Base-by-base conservation (phyloP, 2,113 vertebrate species). In the Danionella cerebrum region DNA sequence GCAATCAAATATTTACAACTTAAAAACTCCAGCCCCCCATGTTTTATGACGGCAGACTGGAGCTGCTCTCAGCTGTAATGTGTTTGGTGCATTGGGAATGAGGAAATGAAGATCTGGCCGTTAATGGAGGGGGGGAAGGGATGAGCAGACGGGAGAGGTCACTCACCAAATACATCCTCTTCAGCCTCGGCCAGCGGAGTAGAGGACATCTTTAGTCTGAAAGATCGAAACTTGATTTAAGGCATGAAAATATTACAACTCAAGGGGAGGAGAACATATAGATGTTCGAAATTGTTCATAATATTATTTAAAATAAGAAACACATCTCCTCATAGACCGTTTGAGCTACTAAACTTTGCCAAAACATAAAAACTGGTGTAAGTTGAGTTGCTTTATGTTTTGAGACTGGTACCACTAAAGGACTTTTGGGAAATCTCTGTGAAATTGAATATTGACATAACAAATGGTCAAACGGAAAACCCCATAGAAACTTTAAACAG, bases 81-180 rank as follows among this genome's bases (percentile, higher is more conserved):
- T 36, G 57, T 33, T 70, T 29, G 35, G 60, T 50, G 42, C 22
- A 64, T 35, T 69, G 44, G 48, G 51, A 64, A 51, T 47, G 67
- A 60, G 68, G 44, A 51, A 63, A 63, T 71, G 41, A 67, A 67
- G 57, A 55, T 51, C 24, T 19, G 25, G 59, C 44, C 41, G 22
- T 51, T 75, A 75, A 75, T 75, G 68, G 67, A 63, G 45, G 12
- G 67, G 55, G 67, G 54, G 72, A 69, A 19, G 68, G 33, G 63
- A 39, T 24, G 18, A 27, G 29, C 35, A 5, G 35, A 35, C 8
- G 8, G 50, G 42, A 66, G 44, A 62, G 63, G 62, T 52, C 50
- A 70, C 75, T 76, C 44, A 76, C 75, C 75, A 67, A 76, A 76
- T 41, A 76, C 70, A 25, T 73, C 67, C 59, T 65, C 74, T 42